Conservation (phyloP, 2,113 vertebrate genomes). For the Xyliphius kryptos region DNA sequence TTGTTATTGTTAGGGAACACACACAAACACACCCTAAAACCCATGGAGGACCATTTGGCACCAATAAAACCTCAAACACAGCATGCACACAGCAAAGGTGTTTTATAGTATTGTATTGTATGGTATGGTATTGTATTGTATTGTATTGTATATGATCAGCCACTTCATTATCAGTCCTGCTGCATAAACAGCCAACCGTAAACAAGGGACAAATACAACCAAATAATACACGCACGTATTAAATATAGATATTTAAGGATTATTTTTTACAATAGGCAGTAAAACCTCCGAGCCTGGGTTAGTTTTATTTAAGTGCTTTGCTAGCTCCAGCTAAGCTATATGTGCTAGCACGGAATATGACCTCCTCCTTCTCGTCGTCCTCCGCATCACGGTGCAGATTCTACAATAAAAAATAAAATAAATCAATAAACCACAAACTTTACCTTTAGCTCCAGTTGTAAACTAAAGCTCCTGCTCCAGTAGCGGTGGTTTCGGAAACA, state of each 20-base stretch:
- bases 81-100: background rate
- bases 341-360: background rate
- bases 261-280: background rate
- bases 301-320: background rate
- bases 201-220: background rate
- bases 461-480: no score
- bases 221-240: background rate
- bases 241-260: no score
- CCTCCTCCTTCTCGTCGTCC: no score
- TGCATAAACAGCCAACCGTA: background rate
- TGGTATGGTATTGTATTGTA: no score
- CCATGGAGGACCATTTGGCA: background rate
- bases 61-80: background rate
- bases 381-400: no score
- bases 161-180: background rate
- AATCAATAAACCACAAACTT: no score
- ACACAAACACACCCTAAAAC: conserved; percentile 1
- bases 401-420: no score
- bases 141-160: no score
- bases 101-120: no score
- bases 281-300: background rate
- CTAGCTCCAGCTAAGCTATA: conserved; percentile 4
- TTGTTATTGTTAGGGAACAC: background rate
- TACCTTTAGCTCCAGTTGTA: no score
- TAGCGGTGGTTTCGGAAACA: no score